Evolutionary conservation across 2,888 invertebrate genomes (phyloP).

Genomic region (Hipparchia sbordonii): DNA sequence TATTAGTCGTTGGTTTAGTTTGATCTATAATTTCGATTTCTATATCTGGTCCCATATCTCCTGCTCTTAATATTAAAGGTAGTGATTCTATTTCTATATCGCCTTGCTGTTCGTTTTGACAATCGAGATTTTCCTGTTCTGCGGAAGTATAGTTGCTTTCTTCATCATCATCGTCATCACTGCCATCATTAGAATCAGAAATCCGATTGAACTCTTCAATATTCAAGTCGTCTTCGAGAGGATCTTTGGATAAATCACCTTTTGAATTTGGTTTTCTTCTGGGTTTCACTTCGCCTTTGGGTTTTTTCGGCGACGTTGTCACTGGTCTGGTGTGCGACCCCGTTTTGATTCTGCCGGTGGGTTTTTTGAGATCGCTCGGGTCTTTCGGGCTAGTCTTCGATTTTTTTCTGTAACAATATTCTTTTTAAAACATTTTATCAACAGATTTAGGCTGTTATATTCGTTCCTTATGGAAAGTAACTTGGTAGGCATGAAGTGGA

Average conservation of each 20-base stretch:
- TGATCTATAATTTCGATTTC: constrained; percentile 45
- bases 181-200: background rate
- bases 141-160: background rate
- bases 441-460: too few relatives aligned
- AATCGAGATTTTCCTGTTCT: background rate
- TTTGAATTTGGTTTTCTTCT: background rate
- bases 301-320: constrained; percentile 33
- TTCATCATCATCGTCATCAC: background rate
- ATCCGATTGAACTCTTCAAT: background rate
- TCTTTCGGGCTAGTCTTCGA: constrained; percentile 14
- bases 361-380: constrained; percentile 33
- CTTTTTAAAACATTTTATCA: too few relatives aligned
- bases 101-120: background rate
- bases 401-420: constrained; percentile 15
- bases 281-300: constrained; percentile 5
- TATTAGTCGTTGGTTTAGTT: background rate
- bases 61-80: constrained; percentile 44
- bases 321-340: constrained; percentile 35
- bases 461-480: too few relatives aligned
- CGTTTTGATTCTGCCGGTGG: constrained; percentile 37
- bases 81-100: constrained; percentile 40
- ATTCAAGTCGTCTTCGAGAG: background rate
- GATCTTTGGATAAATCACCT: background rate
- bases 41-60: constrained; percentile 45
- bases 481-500: too few relatives aligned